Evolutionary conservation across 92 coral and sea anemone genomes (phyloP), one percentile per base, ranked within the genome.

Genomic region (Umimayanthus chanpuru): DNA sequence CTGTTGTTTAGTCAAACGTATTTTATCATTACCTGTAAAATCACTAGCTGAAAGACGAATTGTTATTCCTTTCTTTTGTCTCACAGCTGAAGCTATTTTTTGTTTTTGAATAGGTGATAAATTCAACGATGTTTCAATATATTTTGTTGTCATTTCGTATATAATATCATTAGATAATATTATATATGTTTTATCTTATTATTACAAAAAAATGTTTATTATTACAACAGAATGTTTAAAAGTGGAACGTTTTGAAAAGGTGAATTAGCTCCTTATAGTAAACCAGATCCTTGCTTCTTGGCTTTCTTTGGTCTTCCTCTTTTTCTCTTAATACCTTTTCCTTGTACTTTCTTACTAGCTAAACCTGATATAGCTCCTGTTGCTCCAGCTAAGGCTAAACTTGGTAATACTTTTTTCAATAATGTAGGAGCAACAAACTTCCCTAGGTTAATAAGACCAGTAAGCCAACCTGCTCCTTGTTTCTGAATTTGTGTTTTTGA

Each of bases 51-150:
- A 66, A 61, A 82, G 73, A 82, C 86, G 76, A 9, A 81, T 66
- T 0, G 86, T 82, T 29, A 29, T 23, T 2, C 73, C 86, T 41
- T 32, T 61, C 55, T 64, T 23, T 61, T 82, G 70, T 20, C 3
- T 40, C 73, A 82, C 72, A 53, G 86, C 86, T 16, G 55, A 28
- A 82, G 86, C 76, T 82, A 82, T 66, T 82, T 82, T 82, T 23
- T 82, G 73, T 82, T 58, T 82, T 82, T 82, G 86, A 73, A 9
- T 38, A 32, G 36, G 36, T 32, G 36, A 32, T 32, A 32, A 32
- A 32, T 32, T 32, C 36, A 32, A 32, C 36, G 23, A 1, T 38
- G 79, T 74, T 74, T 74, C 79, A 74, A 74, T 9, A 74, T 74
- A 74, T 49, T 49, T 49, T 49, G 56, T 49, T 9, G 49, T 9